Conservation (phyloP, 2,797 vertebrate species). For the Enteromius fasciolatus region DNA sequence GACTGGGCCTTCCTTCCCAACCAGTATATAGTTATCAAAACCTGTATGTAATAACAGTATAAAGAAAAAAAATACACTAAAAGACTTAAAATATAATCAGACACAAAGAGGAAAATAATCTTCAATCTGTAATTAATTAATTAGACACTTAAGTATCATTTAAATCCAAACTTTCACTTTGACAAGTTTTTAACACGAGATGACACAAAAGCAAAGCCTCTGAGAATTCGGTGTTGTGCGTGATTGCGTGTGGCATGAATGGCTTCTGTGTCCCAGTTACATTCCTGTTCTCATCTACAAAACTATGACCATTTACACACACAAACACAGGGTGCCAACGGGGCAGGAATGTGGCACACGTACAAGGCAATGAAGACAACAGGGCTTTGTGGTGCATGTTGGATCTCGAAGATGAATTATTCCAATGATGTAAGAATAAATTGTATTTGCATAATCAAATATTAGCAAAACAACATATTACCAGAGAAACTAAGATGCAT, state of each 20-base stretch:
- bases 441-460: not conserved
- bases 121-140: not conserved
- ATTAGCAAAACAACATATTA: not conserved
- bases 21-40: conserved; percentile 97
- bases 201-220: not conserved
- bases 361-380: conserved; percentile 1
- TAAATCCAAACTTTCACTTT: not conserved
- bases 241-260: conserved; percentile 38
- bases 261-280: conserved; percentile 39
- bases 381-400: not conserved
- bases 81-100: not conserved
- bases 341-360: not conserved
- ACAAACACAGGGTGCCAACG: not conserved
- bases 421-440: not conserved
- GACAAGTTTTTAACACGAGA: not conserved
- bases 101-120: not conserved
- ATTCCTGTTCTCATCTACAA: conserved; percentile 46
- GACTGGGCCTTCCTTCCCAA: conserved; percentile 90
- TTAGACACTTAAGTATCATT: not conserved
- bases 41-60: conserved; percentile 71
- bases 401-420: not conserved
- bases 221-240: not conserved
- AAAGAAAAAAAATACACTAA: not conserved
- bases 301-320: conserved; percentile 28
- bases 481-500: not conserved